phyloP scores from a whole-genome alignment of 2,888 invertebrate genomes.

The Poecilus cupreus region DNA sequence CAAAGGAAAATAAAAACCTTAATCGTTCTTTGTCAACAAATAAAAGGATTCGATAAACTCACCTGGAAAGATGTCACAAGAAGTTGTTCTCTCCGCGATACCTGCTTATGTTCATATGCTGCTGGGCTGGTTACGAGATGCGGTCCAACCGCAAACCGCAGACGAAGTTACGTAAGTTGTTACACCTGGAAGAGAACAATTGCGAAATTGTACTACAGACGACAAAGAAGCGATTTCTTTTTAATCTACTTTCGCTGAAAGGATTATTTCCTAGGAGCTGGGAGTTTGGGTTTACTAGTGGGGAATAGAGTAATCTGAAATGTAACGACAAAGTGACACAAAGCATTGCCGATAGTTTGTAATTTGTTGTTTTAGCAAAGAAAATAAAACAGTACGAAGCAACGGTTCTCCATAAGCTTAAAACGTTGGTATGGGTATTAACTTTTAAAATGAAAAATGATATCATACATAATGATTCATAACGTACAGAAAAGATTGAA shows the following conservation, averaged over 20 bases:
- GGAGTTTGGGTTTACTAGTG: too few species aligned
- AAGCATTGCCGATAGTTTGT: background rate
- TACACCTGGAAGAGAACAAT: slow-evolving; percentile 19
- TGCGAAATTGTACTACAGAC: slow-evolving; percentile 1
- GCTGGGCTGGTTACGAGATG: background rate
- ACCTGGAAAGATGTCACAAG: slow-evolving; percentile 48
- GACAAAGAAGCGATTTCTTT: slow-evolving; percentile 26
- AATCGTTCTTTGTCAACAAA: slow-evolving; percentile 60
- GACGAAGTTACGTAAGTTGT: slow-evolving; percentile 10
- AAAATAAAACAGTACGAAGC: background rate
- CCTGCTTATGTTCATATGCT: background rate
- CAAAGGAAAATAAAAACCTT: slow-evolving; percentile 53
- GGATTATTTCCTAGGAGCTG: slow-evolving; percentile 32
- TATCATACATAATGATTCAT: too few species aligned
- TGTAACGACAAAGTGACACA: slow-evolving; percentile 19
- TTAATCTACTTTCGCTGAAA: slow-evolving; percentile 21
- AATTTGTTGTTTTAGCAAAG: background rate
- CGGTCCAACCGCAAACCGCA: slow-evolving; percentile 11
- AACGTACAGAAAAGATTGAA: too few species aligned
- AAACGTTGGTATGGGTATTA: too few species aligned
- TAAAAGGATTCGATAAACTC: slow-evolving; percentile 60
- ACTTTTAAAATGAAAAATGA: too few species aligned
- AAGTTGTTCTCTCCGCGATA: background rate
- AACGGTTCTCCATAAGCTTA: too few species aligned
- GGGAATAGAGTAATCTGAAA: slow-evolving; percentile 21